phyloP scores from a whole-genome alignment of 2,797 vertebrate species.

The Champsocephalus esox region DNA sequence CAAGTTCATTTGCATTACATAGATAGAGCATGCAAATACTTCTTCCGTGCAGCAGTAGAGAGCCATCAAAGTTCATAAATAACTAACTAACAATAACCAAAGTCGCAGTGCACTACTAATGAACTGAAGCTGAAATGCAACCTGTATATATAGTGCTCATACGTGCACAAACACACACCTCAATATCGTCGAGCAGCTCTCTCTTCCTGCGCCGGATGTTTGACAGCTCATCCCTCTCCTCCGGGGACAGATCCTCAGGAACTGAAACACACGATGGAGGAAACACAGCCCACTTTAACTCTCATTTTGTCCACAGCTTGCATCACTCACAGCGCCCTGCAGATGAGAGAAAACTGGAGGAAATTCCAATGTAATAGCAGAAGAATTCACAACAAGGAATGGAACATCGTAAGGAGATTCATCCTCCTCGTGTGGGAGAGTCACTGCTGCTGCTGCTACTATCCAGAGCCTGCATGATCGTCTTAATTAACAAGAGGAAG shows the following conservation, averaged over 20 bases:
- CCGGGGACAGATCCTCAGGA: slow-evolving; percentile 94
- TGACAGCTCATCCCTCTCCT: slow-evolving; percentile 94
- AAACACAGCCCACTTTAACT: slow-evolving; percentile 39
- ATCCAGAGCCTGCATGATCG: slow-evolving; percentile 49
- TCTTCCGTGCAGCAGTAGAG: neutral
- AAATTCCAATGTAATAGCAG: slow-evolving; percentile 11
- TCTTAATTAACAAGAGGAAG: slow-evolving; percentile 69
- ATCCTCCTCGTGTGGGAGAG: slow-evolving; percentile 2
- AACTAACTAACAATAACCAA: neutral
- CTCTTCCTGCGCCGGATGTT: slow-evolving; percentile 96
- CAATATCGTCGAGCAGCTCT: slow-evolving; percentile 97
- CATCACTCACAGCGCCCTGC: neutral
- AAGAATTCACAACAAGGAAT: slow-evolving; percentile 11
- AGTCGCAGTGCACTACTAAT: neutral
- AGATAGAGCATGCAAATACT: slow-evolving; percentile 54
- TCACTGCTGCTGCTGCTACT: neutral
- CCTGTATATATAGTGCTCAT: too few species aligned
- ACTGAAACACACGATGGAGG: slow-evolving; percentile 81
- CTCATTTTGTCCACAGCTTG: slow-evolving; percentile 9
- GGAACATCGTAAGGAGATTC: slow-evolving; percentile 5
- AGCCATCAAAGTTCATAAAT: neutral
- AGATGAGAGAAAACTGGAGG: slow-evolving; percentile 4
- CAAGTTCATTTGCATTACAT: slow-evolving; percentile 51
- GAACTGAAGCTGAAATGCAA: neutral
- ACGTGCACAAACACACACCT: slow-evolving; percentile 83